Evolutionary conservation across 2,888 invertebrate species (phyloP).

Genomic region (Seira ritae): DNA sequence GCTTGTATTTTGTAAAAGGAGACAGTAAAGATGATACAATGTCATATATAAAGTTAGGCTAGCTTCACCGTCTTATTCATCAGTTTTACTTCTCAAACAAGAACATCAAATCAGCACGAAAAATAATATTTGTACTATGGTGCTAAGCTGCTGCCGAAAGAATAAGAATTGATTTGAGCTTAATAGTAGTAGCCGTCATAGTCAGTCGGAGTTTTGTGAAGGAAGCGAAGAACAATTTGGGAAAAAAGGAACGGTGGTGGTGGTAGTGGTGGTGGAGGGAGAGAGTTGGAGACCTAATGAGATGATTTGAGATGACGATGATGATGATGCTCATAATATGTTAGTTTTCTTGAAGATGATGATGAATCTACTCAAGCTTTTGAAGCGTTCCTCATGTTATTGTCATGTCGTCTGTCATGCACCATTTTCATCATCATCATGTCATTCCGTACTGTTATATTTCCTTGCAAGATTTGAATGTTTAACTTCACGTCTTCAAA

Average conservation of each 20-base stretch:
- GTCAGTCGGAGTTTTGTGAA: no score
- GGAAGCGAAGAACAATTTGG: no score
- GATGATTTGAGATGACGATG: neutral
- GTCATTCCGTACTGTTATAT: no score
- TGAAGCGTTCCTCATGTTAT: conserved; percentile 16
- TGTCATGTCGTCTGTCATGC: conserved; percentile 23
- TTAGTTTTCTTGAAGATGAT: neutral
- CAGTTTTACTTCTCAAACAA: neutral
- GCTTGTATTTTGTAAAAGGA: neutral
- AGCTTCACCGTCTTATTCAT: neutral
- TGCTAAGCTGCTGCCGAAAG: no score
- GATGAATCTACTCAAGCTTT: conserved; percentile 18
- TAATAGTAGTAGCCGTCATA: no score
- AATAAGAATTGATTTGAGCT: no score
- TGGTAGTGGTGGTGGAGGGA: no score
- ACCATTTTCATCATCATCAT: conserved; percentile 1
- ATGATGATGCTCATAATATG: neutral
- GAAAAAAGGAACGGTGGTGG: no score
- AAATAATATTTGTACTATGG: conserved; percentile 5
- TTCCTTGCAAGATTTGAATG: no score
- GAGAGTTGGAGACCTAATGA: neutral
- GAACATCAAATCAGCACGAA: conserved; percentile 8
- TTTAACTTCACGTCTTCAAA: no score
- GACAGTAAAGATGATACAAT: neutral
- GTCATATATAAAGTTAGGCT: neutral